phyloP scores from a whole-genome alignment of 2,113 vertebrate species.

The Oncorhynchus gorbuscha region DNA sequence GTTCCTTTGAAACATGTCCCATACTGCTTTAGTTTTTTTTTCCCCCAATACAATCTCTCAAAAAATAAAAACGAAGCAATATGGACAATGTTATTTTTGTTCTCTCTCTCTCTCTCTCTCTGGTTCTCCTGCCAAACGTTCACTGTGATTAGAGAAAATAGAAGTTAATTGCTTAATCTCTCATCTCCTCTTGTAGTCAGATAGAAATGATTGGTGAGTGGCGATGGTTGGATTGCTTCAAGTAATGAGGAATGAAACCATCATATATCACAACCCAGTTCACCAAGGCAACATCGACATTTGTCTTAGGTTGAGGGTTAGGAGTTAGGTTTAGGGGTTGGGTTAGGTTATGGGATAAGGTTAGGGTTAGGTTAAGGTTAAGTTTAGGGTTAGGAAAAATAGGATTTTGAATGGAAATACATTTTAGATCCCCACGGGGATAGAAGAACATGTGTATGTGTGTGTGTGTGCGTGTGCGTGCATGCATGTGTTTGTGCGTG shows the following conservation, averaged over 20 bases:
- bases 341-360: not conserved
- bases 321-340: too few relatives aligned
- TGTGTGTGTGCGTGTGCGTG: too few relatives aligned
- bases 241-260: slow-evolving; percentile 63
- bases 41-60: not conserved
- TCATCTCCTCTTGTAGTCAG: slow-evolving; percentile 44
- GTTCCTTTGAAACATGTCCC: slow-evolving; percentile 46
- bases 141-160: slow-evolving; percentile 54
- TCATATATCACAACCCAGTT: slow-evolving; percentile 44
- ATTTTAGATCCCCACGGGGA: too few relatives aligned
- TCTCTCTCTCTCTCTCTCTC: slow-evolving; percentile 13
- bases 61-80: not conserved
- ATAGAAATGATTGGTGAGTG: slow-evolving; percentile 28
- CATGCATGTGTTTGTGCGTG: too few relatives aligned
- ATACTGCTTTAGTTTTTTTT: not conserved
- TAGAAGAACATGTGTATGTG: too few relatives aligned
- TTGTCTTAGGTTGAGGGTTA: not conserved
- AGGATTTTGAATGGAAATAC: too few relatives aligned
- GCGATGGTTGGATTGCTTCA: slow-evolving; percentile 27
- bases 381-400: not conserved
- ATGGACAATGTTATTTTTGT: slow-evolving; percentile 28
- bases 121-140: slow-evolving; percentile 2
- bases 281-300: not conserved
- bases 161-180: slow-evolving; percentile 64
- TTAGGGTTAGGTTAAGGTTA: slow-evolving; percentile 10